Evolutionary conservation across 2,797 vertebrate genomes (phyloP).

Genomic region (Cirrhinus mrigala): DNA sequence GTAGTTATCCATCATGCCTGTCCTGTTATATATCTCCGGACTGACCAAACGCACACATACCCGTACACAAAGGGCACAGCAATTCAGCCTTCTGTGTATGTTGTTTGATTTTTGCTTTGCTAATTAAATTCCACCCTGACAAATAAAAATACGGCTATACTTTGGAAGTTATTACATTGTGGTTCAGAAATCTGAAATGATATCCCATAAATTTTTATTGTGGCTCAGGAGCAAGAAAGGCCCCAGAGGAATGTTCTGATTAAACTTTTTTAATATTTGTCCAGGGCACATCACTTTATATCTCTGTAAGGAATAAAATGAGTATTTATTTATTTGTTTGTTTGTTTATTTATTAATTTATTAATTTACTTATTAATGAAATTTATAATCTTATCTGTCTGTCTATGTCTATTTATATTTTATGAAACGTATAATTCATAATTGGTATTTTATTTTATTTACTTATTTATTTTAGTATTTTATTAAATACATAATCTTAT

Average conservation of each 20-base stretch:
- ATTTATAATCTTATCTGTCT: not conserved
- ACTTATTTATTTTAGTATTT: not conserved
- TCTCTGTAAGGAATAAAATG: not conserved
- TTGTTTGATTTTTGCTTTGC: constrained; percentile 40
- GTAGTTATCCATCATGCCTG: constrained; percentile 51
- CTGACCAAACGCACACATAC: constrained; percentile 33
- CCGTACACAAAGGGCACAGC: constrained; percentile 34
- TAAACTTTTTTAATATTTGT: constrained; percentile 29
- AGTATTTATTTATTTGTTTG: not conserved
- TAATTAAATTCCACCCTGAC: constrained; percentile 45
- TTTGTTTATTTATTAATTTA: not conserved
- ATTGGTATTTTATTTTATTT: not conserved
- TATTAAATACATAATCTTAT: constrained; percentile 1
- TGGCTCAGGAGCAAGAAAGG: constrained; percentile 25
- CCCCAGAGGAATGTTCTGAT: constrained; percentile 40
- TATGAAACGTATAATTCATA: not conserved
- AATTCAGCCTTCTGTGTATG: constrained; percentile 40
- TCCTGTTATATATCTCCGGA: constrained; percentile 34
- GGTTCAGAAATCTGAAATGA: constrained; percentile 42
- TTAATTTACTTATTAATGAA: not conserved
- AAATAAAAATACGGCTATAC: constrained; percentile 45
- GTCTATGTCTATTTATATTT: too few relatives aligned
- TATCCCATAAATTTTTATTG: constrained; percentile 46
- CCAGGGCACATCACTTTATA: not conserved
- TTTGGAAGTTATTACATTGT: constrained; percentile 47